These are phyloP conservation scores for Aphrocallistes beatrix DNA, from an alignment of 37 sponge, comb jelly and placozoan genomes.

Conservation along the genomic window DNA sequence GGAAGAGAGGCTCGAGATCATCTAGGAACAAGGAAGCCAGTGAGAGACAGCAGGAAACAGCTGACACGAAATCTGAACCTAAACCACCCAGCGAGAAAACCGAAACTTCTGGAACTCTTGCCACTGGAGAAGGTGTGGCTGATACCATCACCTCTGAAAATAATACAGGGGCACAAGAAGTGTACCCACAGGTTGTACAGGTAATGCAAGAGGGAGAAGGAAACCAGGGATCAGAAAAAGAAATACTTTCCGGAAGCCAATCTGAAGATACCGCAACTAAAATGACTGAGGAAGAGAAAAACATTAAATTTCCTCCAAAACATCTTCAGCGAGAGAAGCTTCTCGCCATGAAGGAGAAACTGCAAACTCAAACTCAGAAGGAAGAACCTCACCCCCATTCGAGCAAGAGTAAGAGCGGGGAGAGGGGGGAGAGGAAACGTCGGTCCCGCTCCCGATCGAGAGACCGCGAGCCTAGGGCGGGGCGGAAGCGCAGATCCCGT, in stretches of 20 bases:
- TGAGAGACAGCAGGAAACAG: not conserved
- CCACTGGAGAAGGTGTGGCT: not conserved
- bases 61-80: not conserved
- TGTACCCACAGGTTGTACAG: conserved; percentile 6
- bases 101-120: not conserved
- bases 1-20: not conserved
- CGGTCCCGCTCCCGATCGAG: not conserved
- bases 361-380: no score
- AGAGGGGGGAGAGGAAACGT: not conserved
- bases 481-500: not conserved
- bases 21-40: not conserved
- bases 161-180: not conserved
- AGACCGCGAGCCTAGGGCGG: not conserved
- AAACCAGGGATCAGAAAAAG: not conserved
- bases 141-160: not conserved
- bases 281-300: not conserved
- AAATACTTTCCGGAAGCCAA: not conserved
- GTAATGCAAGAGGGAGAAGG: not conserved
- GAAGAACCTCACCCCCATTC: not conserved
- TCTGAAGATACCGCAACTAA: not conserved
- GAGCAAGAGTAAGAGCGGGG: not conserved
- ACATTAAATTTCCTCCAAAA: not conserved
- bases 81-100: not conserved
- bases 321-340: not conserved
- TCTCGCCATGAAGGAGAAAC: not conserved